Evolutionary conservation across 2,888 invertebrate genomes (phyloP).

Genomic region (Epicampocera succincta): DNA sequence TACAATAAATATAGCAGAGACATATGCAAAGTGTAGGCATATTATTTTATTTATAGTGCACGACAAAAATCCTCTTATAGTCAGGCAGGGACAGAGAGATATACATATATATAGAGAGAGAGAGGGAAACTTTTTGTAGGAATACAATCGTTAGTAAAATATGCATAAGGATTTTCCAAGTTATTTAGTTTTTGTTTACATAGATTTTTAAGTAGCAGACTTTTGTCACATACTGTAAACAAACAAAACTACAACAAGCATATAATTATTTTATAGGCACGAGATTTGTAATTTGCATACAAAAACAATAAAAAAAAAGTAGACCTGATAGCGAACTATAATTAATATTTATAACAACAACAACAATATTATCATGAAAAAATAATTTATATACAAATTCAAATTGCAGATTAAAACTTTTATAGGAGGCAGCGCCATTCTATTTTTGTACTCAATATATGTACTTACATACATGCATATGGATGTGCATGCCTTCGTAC

Average conservation of each 20-base stretch:
- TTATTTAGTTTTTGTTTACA: too few relatives aligned
- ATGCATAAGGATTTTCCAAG: too few relatives aligned
- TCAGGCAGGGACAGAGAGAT: too few relatives aligned
- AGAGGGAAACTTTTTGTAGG: too few relatives aligned
- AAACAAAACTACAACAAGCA: slow-evolving; percentile 21
- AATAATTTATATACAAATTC: slow-evolving; percentile 23
- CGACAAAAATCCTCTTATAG: background rate
- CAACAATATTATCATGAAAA: slow-evolving; percentile 23
- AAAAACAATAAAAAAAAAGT: slow-evolving; percentile 39
- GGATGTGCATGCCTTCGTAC: too few relatives aligned
- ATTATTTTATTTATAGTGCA: background rate
- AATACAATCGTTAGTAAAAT: too few relatives aligned
- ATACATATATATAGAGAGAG: too few relatives aligned
- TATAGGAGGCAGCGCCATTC: slow-evolving; percentile 42
- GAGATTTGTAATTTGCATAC: slow-evolving; percentile 62
- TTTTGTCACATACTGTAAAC: slow-evolving; percentile 7
- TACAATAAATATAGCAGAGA: background rate
- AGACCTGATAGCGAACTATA: slow-evolving; percentile 59
- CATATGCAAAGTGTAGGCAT: slow-evolving; percentile 2
- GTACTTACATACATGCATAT: too few relatives aligned
- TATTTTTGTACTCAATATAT: slow-evolving; percentile 1
- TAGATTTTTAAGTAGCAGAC: background rate
- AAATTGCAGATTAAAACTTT: slow-evolving; percentile 41
- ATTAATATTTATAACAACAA: slow-evolving; percentile 52
- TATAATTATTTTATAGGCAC: slow-evolving; percentile 55